A percentile compares a stretch with the other conserved stretches of the same genome.
phyloP scores from a whole-genome alignment of 1,140 invertebrate species.

The Amyelois transitella region DNA sequence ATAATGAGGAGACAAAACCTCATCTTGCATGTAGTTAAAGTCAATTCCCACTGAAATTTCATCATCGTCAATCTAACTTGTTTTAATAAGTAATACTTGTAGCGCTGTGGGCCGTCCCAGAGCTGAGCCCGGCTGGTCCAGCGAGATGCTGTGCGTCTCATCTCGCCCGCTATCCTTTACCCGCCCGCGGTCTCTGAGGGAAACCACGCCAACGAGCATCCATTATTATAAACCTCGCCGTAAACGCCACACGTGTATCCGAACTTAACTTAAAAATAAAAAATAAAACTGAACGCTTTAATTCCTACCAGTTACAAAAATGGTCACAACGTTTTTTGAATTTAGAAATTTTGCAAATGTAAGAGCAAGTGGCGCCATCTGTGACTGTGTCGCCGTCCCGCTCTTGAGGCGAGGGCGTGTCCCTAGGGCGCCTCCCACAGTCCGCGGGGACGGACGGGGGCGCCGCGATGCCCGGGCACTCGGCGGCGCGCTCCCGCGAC shows the following conservation, averaged over 20 bases:
- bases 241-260: conserved; percentile 14
- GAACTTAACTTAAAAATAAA: conserved; percentile 17
- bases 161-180: conserved; percentile 52
- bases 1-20: conserved; percentile 62
- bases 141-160: conserved; percentile 61
- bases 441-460: conserved; percentile 68
- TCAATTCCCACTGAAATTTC: conserved; percentile 73
- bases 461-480: conserved; percentile 60
- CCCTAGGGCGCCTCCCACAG: conserved; percentile 65
- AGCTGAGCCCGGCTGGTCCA: conserved; percentile 44
- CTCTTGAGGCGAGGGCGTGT: conserved; percentile 68
- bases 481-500: conserved; percentile 68
- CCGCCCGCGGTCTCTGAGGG: conserved; percentile 52
- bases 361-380: conserved; percentile 59
- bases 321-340: conserved; percentile 11
- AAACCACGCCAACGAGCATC: conserved; percentile 37
- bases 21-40: conserved; percentile 61
- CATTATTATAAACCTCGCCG: conserved; percentile 33
- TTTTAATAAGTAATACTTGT: conserved; percentile 67
- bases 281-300: conserved; percentile 6
- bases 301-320: neutral
- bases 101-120: conserved; percentile 57
- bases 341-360: conserved; percentile 14
- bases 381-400: conserved; percentile 49
- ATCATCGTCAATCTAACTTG: conserved; percentile 71